Conservation (phyloP, 2,797 vertebrate species). For the Gallirallus australis region DNA sequence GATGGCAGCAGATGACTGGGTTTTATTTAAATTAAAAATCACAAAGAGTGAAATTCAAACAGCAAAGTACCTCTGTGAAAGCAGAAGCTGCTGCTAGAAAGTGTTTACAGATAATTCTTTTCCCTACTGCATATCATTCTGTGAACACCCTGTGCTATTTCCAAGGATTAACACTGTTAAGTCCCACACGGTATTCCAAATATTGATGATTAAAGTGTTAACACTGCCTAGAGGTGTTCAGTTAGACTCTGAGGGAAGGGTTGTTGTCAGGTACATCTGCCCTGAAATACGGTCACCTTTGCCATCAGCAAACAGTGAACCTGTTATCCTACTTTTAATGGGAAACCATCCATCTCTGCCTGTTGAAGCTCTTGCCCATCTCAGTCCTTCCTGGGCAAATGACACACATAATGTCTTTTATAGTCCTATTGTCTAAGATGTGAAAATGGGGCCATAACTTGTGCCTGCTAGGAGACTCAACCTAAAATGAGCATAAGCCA, state of each 20-base stretch:
- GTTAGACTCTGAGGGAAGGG: neutral
- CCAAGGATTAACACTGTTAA: neutral
- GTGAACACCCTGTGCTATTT: neutral
- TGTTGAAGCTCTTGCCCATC: neutral
- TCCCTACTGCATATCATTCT: neutral
- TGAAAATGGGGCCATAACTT: neutral
- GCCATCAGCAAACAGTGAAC: neutral
- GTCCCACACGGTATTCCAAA: neutral
- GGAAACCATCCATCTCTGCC: neutral
- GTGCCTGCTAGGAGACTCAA: neutral
- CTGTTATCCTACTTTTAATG: neutral
- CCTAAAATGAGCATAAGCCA: neutral
- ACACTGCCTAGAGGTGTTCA: neutral
- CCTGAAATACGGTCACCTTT: neutral
- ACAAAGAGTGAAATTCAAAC: neutral
- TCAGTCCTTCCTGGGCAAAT: neutral
- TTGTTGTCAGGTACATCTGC: neutral
- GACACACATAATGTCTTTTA: neutral
- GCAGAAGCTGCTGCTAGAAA: neutral
- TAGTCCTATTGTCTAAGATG: neutral
- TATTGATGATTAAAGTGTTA: neutral
- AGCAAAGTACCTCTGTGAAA: neutral
- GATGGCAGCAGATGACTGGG: neutral
- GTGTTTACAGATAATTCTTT: neutral
- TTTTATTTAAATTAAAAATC: conserved; percentile 28